Base-by-base conservation (phyloP, 2,888 invertebrate species). In the Dasysyrphus tricinctus region DNA sequence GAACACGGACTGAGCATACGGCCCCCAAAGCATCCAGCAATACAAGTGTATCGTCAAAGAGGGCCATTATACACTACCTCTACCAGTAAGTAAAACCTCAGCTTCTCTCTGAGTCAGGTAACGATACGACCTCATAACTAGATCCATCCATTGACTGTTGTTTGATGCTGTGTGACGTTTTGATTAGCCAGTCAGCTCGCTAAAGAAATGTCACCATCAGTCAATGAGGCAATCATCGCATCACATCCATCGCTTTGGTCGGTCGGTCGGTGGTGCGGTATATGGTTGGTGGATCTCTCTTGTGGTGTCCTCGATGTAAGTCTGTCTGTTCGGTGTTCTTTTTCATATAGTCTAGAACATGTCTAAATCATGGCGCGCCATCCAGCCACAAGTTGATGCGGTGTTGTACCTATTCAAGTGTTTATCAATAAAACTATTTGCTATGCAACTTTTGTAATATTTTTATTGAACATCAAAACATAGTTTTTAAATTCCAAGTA, bases 401-500 rank as follows among this genome's bases (percentile, higher is more conserved):
- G 49, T 11, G 34, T 51, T 11, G 24, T 42, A 34, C 1, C 32
- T n/a, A 9, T 9, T 16, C 11, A 16, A 9, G 19, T 11, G 51
- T 74, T 80, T 57, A 74, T 61, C 79, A 63, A 75, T 65, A 76
- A 72, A 84, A 67, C 80, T 70, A 49, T 72, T 84, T 84, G 65
- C 80, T 84, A 84, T 84, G 80, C 80, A 80, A 80, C 57, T 76
- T 72, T 47, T 57, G 54, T 72, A 42, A 67, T 67, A 67, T 42
- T 63, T 63, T 67, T 72, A 84, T 75, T 80, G 65, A 76, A 65
- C 75, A 70, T 75, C 57, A n/a, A 59, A 80, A 84, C 84, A 84
- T 84, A 76, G 61, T 76, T 80, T 77, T 84, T 59, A 47, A 80
- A 84, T 84, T 84, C 84, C 84, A 80, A 47, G 69, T 59, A 76